Evolutionary conservation across 1,140 invertebrate species (phyloP).

Genomic region (Anastrepha ludens): DNA sequence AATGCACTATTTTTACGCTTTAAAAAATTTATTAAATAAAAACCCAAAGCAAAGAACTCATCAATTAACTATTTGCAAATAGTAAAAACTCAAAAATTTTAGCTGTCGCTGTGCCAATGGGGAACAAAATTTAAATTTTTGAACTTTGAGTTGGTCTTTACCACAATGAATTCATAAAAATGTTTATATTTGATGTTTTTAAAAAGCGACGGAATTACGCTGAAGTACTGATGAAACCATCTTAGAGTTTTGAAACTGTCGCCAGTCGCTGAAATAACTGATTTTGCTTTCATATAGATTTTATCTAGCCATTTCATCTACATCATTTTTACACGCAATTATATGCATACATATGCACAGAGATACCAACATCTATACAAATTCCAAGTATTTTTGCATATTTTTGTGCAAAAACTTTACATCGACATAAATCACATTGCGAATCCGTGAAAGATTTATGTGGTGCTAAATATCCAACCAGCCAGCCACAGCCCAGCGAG

Average conservation of each 20-base stretch:
- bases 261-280: background rate
- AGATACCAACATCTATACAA: background rate
- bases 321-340: background rate
- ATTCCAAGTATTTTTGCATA: conserved; percentile 41
- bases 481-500: background rate
- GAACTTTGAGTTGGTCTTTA: no score
- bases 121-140: no score
- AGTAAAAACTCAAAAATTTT: no score
- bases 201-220: background rate
- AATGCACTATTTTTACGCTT: no score
- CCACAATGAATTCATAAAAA: no score
- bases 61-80: no score
- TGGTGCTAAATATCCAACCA: conserved; percentile 54
- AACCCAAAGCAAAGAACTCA: no score
- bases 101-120: no score
- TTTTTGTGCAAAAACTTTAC: conserved; percentile 49
- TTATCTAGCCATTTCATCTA: background rate
- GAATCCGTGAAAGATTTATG: conserved; percentile 57
- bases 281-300: background rate
- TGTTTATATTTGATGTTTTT: no score
- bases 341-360: background rate
- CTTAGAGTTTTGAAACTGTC: background rate
- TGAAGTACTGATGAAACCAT: background rate
- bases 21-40: no score
- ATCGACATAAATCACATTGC: conserved; percentile 54